phyloP scores from a whole-genome alignment of 2,113 vertebrate species.

The Talpa occidentalis region DNA sequence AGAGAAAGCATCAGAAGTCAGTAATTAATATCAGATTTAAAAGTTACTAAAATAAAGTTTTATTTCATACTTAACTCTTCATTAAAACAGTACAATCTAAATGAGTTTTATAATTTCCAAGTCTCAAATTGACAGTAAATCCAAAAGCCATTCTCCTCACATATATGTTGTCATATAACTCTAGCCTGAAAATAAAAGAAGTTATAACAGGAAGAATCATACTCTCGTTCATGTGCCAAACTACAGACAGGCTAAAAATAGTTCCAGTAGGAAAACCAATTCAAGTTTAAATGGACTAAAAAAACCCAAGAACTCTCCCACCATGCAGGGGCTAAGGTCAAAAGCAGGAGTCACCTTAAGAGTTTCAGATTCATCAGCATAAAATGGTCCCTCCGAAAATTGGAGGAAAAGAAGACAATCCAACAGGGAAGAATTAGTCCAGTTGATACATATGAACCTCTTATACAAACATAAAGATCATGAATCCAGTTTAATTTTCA shows the following conservation, averaged over 20 bases:
- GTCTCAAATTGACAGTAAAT: conserved; percentile 19
- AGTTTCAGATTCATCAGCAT: neutral
- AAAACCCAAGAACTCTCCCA: conserved; percentile 41
- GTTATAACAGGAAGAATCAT: conserved; percentile 46
- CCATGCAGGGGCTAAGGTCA: neutral
- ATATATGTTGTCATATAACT: neutral
- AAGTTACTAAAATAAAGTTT: conserved; percentile 44
- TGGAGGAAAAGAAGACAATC: neutral
- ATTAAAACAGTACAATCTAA: conserved; percentile 20
- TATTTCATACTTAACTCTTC: conserved; percentile 58
- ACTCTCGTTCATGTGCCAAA: neutral
- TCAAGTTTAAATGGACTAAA: conserved; percentile 45
- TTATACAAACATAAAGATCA: neutral
- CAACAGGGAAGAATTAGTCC: neutral
- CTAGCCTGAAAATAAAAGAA: conserved; percentile 50
- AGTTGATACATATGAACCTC: neutral
- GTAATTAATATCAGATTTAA: neutral
- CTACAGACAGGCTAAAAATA: conserved; percentile 52
- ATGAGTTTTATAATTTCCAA: conserved; percentile 54
- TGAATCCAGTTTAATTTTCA: conserved; percentile 33
- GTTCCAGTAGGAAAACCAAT: conserved; percentile 57
- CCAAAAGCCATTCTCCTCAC: conserved; percentile 36
- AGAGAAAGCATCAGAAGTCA: neutral
- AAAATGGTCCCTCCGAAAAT: conserved; percentile 27
- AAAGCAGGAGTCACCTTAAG: conserved; percentile 2